phyloP scores from a whole-genome alignment of 1,140 invertebrate species.

The Aphidius ervi region DNA sequence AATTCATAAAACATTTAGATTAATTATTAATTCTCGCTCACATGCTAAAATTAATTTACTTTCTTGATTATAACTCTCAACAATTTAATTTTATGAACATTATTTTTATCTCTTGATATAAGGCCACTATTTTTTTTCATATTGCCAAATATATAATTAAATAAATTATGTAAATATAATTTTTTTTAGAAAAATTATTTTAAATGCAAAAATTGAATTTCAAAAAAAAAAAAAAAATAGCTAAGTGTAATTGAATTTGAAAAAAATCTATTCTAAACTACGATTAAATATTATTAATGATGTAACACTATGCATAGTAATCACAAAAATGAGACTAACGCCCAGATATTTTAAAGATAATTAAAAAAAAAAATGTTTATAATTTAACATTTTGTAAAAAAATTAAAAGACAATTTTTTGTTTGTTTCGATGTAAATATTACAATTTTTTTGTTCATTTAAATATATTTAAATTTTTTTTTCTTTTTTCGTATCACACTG shows the following conservation, averaged over 20 bases:
- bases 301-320: constrained; percentile 43
- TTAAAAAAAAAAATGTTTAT: background rate
- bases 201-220: too few species aligned
- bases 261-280: constrained; percentile 33
- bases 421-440: constrained; percentile 5
- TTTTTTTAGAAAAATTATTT: too few species aligned
- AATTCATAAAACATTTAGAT: too few species aligned
- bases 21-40: constrained; percentile 28
- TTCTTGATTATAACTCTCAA: too few species aligned
- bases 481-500: constrained; percentile 21
- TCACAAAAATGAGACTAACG: constrained; percentile 52
- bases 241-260: background rate
- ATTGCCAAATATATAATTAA: too few species aligned
- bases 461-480: constrained; percentile 14
- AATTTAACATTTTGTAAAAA: background rate
- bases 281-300: constrained; percentile 28
- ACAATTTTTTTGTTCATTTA: constrained; percentile 9
- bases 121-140: constrained; percentile 22
- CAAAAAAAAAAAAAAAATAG: constrained; percentile 16
- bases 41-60: constrained; percentile 2
- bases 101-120: too few species aligned
- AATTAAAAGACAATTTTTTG: background rate
- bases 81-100: too few species aligned
- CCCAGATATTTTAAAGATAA: constrained; percentile 28
- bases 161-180: constrained; percentile 15